Conservation (phyloP, 2,797 vertebrate species). For the Otolemur crassicaudatus region DNA sequence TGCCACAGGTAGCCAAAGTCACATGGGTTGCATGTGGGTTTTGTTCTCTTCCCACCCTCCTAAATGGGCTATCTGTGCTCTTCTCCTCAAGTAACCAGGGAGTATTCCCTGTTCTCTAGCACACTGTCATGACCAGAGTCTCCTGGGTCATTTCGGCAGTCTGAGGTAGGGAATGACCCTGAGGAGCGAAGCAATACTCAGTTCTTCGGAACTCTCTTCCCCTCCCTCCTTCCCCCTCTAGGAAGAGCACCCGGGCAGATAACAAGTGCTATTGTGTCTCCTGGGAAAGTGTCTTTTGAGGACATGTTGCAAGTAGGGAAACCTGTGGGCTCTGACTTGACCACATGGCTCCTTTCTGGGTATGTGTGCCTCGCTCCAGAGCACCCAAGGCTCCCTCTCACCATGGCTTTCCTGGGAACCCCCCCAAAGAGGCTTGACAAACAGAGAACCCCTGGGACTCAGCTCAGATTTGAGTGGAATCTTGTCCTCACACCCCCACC, state of each 20-base stretch:
- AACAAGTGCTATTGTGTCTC: not conserved
- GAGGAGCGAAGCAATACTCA: constrained; percentile 32
- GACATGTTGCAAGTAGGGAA: not conserved
- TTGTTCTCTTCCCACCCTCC: not conserved
- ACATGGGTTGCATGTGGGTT: not conserved
- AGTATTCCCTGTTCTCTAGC: not conserved
- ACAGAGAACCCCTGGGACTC: not conserved
- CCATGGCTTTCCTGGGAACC: not conserved
- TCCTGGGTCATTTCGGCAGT: not conserved
- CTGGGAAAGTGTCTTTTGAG: not conserved
- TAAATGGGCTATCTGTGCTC: not conserved
- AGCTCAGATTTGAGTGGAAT: not conserved
- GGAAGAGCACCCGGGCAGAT: not conserved
- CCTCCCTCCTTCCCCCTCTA: not conserved
- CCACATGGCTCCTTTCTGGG: not conserved
- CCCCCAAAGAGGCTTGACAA: not conserved
- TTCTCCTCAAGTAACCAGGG: not conserved
- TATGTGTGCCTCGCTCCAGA: not conserved
- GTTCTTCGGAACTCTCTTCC: constrained; percentile 27
- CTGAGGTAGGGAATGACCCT: not conserved
- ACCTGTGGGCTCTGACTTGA: not conserved
- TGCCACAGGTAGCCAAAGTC: not conserved
- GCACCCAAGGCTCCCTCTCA: not conserved
- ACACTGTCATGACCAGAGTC: too few relatives aligned
- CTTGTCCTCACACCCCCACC: rapidly evolving